Evolutionary conservation across 2,888 invertebrate genomes (phyloP), one percentile per base, ranked within the genome.

Genomic region (Epinotia brunnichana): DNA sequence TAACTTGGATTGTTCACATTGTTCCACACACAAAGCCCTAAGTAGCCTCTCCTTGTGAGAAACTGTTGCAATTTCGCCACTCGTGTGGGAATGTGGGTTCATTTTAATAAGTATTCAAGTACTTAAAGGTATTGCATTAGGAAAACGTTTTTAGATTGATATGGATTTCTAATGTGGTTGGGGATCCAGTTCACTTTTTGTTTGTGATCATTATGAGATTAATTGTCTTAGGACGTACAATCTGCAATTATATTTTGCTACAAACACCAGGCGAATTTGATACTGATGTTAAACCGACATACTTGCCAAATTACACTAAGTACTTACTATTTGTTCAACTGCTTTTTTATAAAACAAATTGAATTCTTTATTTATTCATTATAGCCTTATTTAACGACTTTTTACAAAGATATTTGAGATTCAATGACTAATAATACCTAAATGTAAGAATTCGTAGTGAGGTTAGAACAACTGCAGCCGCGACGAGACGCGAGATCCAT

Each of bases 41-140:
- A 89, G 83, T 83, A 81, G 81, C 80, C 78, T 79, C 82, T 82
- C 78, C 79, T 83, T 87, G 88, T 91, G 91, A 91, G 92, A 92
- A 92, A 92, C 82, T 86, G 87, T 89, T 84, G 84, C 87, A 74
- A 82, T 82, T 85, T 68, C 72, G 35, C 76, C 77, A 77, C 77
- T 72, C 72, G 83, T 89, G 87, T 90, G 91, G 86, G 91, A 91
- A 91, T 90, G 86, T 90, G 89, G 88, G 88, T 79, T 77, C 74
- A 66, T 66, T 66, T 64, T 66, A 66, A 66, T 66, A 66, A 56
- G 24, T 41, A 61, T 69, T 76, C 67, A 73, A 76, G 68, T 63
- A 69, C 59, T 76, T 75, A 72, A 68, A 69, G 74, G 71, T 72
- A 76, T 77, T 76, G 67, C 61, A 62, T 51, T 60, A 44, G 54